Conservation (phyloP, 2,888 invertebrate genomes). For the Andrena chrysosceles region DNA sequence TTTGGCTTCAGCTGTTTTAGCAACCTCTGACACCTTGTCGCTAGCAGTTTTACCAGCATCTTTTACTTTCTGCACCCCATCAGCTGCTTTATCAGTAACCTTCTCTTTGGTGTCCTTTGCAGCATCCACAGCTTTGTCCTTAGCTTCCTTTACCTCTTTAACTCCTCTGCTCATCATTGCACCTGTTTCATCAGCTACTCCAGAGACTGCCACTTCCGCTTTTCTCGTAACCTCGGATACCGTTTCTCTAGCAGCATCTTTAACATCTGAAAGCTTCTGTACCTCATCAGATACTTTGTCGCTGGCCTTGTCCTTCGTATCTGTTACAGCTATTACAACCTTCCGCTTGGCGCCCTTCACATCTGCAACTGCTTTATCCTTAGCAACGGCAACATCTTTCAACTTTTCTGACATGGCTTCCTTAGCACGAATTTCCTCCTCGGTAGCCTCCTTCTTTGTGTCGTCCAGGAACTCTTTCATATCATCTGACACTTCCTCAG, state of each 20-base stretch:
- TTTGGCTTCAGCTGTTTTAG: background rate
- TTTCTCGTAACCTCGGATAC: constrained; percentile 76
- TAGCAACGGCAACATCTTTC: constrained; percentile 82
- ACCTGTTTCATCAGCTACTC: background rate
- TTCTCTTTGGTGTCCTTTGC: constrained; percentile 58
- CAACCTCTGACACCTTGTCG: background rate
- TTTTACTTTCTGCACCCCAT: background rate
- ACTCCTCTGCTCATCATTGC: background rate
- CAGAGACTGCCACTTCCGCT: constrained; percentile 34
- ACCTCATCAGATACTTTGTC: constrained; percentile 67
- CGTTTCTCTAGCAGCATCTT: constrained; percentile 74
- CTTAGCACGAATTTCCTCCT: constrained; percentile 60
- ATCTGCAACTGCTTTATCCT: constrained; percentile 56
- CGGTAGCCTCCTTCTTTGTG: constrained; percentile 50
- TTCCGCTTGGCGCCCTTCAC: constrained; percentile 62
- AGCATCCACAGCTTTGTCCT: constrained; percentile 45
- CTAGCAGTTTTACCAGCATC: constrained; percentile 24
- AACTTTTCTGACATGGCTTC: constrained; percentile 15
- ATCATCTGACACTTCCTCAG: constrained; percentile 70
- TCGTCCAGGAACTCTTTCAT: constrained; percentile 83
- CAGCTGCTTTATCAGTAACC: constrained; percentile 54
- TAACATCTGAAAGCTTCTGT: constrained; percentile 66
- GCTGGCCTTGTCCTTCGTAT: constrained; percentile 33
- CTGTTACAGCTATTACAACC: background rate
- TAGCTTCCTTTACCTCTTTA: constrained; percentile 50